These are phyloP conservation scores for Narcine bancroftii DNA, from an alignment of 2,113 vertebrate species.

Conservation along the genomic window DNA sequence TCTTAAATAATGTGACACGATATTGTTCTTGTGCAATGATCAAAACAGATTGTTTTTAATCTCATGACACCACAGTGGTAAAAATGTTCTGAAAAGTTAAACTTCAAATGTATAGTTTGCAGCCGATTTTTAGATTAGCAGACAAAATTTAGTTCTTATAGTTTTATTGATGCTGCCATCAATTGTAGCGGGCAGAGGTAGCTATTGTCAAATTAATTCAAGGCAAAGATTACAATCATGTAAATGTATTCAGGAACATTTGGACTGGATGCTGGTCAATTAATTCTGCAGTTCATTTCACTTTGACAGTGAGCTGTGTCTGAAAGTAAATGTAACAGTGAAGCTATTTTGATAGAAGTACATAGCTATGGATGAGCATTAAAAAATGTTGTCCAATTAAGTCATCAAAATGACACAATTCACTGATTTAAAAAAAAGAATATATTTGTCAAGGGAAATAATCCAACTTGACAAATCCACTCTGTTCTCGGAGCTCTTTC, in stretches of 20 bases:
- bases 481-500: not conserved
- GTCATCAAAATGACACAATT: not conserved
- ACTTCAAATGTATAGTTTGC: not conserved
- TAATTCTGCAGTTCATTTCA: not conserved
- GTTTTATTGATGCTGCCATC: not conserved
- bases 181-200: not conserved
- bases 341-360: not conserved
- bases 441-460: not conserved
- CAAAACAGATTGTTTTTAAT: not conserved
- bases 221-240: not conserved
- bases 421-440: not conserved
- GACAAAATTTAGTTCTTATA: not conserved
- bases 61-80: not conserved
- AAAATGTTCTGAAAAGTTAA: not conserved
- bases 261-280: not conserved
- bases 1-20: not conserved
- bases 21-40: not conserved
- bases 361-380: not conserved
- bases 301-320: not conserved
- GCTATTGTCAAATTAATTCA: not conserved
- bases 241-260: not conserved
- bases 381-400: no score
- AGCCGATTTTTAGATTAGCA: no score
- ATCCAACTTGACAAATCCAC: constrained; percentile 22
- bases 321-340: not conserved